Evolutionary conservation across 2,888 invertebrate genomes (phyloP), one percentile per base, ranked within the genome.

Genomic region (Plemyria rubiginata): DNA sequence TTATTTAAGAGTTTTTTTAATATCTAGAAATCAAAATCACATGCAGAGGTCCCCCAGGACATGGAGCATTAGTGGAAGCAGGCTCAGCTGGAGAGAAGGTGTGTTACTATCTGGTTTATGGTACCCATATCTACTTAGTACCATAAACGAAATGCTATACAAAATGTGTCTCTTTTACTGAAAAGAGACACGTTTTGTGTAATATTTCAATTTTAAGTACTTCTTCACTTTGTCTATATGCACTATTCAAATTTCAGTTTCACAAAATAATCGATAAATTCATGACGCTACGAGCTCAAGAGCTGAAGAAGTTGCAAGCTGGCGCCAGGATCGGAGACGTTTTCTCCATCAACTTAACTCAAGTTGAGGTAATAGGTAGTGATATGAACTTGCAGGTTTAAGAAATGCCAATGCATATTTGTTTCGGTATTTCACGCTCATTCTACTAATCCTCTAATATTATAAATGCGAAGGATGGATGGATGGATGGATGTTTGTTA

Each of bases 21-120:
- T 59, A 81, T 87, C 5, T 73, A 96, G 96, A 95, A 87, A 82
- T 96, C 0, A 87, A 88, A 63, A 92, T 97, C 0, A 94, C 94
- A 13, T 95, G 96, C 71, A 87, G 85, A 9, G 97, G 97, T 0
- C 90, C 92, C 12, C 95, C 97, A 0, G 97, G 96, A 0, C 98
- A 98, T 81, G 97, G 96, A 0, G 96, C 96, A 0, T 80, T 95
- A n/a, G 87, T 97, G 51, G 75, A 93, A 6, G 89, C 94, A 46
- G 94, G 95, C 62, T 96, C 96, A 0, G 96, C 96, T 11, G 96
- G 95, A 0, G 95, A 96, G 81, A 97, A 97, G 85, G 85, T 38
- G 0, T 11, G 36, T 38, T 22, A 22, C 22, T 22, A 22, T 22
- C 22, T 22, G 3, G 22, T 22, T 22, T 22, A 22, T 22, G 22